A percentile compares a stretch with the other conserved stretches of the same genome.
These are phyloP conservation scores for Leucophora obtusa DNA, from an alignment of 2,888 invertebrate genomes.

Conservation along the genomic window DNA sequence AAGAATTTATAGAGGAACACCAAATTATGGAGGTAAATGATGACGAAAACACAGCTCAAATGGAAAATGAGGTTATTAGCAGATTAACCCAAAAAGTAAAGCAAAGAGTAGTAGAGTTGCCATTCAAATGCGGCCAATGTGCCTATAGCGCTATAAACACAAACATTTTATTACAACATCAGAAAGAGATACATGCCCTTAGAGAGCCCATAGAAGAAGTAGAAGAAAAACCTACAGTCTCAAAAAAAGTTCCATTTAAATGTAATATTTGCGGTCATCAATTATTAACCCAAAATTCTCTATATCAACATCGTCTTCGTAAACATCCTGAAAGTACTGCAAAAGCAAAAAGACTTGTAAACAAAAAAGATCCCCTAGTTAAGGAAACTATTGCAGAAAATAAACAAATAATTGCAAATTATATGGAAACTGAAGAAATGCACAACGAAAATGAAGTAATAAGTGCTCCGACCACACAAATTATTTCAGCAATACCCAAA, in stretches of 20 bases:
- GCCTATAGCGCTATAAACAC: no score
- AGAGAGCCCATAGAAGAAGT: no score
- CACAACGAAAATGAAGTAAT: neutral
- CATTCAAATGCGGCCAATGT: no score
- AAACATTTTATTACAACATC: no score
- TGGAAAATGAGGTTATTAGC: no score
- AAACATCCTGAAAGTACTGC: conserved; percentile 17
- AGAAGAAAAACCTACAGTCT: no score
- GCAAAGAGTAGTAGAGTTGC: no score
- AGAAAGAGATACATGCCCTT: no score
- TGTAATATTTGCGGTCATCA: conserved; percentile 62
- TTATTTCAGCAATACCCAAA: neutral
- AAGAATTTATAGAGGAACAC: neutral
- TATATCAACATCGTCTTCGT: conserved; percentile 62
- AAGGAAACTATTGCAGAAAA: neutral
- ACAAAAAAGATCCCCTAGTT: neutral
- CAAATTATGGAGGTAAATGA: no score
- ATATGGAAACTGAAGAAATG: neutral
- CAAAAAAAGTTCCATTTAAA: conserved; percentile 6
- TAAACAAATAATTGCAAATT: neutral
- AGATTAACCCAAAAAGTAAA: no score
- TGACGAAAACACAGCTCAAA: no score
- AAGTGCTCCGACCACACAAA: neutral
- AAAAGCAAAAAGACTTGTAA: neutral
- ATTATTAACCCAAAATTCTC: conserved; percentile 47